Evolutionary conservation across 2,888 invertebrate genomes (phyloP), one percentile per base, ranked within the genome.

Genomic region (Nysson spinosus): DNA sequence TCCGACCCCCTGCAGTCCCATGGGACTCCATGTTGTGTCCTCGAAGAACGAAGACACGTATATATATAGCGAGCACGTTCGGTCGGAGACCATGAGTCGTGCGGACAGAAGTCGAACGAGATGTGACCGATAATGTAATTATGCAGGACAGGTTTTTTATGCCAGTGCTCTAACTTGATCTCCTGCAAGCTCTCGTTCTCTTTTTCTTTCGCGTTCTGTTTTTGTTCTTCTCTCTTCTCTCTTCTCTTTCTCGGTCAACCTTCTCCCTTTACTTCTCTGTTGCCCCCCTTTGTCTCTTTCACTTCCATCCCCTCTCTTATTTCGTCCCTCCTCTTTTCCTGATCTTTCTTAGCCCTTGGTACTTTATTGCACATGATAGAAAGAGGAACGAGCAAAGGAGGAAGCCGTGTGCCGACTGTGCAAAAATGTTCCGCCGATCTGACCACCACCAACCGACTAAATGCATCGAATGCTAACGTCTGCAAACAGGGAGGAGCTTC

Each of bases 111-210:
- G 78, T 78, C 74, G 71, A 74, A 72, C 78, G 72, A 77, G 81
- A 83, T 79, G 74, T 77, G 81, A 79, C 75, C 82, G 83, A 83
- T 83, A 83, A 82, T 80, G 79, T 79, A 80, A 83, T 83, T 81
- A 81, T 80, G 74, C 81, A 67, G 77, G 81, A 83, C 83, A 78
- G 76, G 82, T 82, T 83, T 81, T 83, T 83, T 79, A 71, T 77
- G 55, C 60, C 64, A 47, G 49, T 62, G 52, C 70, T 70, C 67
- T 65, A 68, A 71, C 72, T 68, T 63, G 78, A 68, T 73, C 70
- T 72, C 57, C 57, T 52, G 26, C 55, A 58, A 22, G 12, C 28
- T 39, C 40, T 19, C 35, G 34, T 22, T 19, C 28, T 16, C 14
- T 16, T 37, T 28, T 30, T 52, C 35, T 34, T 26, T 12, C 37